Conservation (phyloP, 2,888 invertebrate species). For the Polyommatus icarus region DNA sequence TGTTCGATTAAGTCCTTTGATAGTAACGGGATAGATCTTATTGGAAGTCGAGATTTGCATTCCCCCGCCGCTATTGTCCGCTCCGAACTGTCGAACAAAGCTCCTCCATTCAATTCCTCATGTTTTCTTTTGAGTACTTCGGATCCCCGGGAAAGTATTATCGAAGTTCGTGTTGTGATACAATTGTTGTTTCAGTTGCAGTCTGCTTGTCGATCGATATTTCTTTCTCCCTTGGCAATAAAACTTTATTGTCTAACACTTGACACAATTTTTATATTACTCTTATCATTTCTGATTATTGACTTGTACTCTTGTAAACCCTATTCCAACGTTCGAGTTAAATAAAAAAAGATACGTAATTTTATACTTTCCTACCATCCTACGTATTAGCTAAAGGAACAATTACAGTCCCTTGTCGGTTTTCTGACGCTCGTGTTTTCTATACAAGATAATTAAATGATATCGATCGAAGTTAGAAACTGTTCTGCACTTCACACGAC, state of each 20-base stretch:
- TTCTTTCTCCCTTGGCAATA: not conserved
- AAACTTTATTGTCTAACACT: not conserved
- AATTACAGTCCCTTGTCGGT: not conserved
- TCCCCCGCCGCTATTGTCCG: conserved; percentile 13
- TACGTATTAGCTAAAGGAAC: not conserved
- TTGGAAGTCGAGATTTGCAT: conserved; percentile 30
- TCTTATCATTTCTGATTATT: not conserved
- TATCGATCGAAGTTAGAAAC: not conserved
- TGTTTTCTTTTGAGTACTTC: conserved; percentile 24
- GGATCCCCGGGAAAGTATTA: conserved; percentile 3
- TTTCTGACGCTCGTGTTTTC: not conserved
- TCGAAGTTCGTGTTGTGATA: not conserved
- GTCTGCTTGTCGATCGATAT: not conserved
- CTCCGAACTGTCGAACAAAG: conserved; percentile 15
- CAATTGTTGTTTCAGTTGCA: conserved; percentile 3
- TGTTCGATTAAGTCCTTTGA: conserved; percentile 30
- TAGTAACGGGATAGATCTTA: conserved; percentile 26
- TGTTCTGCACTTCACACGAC: not conserved
- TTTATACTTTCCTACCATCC: too few relatives aligned
- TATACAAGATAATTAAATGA: not conserved
- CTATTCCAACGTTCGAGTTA: too few relatives aligned
- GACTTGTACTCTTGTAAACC: too few relatives aligned
- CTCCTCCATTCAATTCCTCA: conserved; percentile 17
- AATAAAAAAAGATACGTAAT: too few relatives aligned
- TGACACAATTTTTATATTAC: not conserved